These are phyloP conservation scores for Metridium senile DNA, from an alignment of 92 coral and sea anemone species.

Conservation along the genomic window DNA sequence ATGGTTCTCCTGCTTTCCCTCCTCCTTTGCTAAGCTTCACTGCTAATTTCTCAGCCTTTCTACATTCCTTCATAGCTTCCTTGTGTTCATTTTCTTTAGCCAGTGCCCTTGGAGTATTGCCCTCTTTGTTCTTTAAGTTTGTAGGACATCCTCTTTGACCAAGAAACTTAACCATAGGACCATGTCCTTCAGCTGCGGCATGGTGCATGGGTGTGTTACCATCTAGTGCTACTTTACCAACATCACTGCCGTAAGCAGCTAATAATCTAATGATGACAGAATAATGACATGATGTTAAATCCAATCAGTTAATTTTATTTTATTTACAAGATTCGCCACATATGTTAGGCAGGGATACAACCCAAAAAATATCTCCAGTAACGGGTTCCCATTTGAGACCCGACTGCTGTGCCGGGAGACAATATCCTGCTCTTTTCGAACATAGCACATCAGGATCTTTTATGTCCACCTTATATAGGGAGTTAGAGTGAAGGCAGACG, in stretches of 20 bases:
- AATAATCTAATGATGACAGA: slow-evolving; percentile 83
- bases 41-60: slow-evolving; percentile 90
- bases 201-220: slow-evolving; percentile 89
- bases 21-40: slow-evolving; percentile 91
- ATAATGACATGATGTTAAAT: background rate
- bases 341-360: no score
- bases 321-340: no score
- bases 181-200: slow-evolving; percentile 90
- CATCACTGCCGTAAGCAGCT: slow-evolving; percentile 96
- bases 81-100: slow-evolving; percentile 99
- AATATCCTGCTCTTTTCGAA: no score
- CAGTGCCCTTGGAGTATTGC: slow-evolving; percentile 84
- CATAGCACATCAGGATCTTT: no score
- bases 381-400: no score
- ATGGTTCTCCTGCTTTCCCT: slow-evolving; percentile 83
- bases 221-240: slow-evolving; percentile 83
- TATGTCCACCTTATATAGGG: no score
- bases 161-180: slow-evolving; percentile 86
- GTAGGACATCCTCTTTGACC: slow-evolving; percentile 98
- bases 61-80: slow-evolving; percentile 94
- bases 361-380: no score
- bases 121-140: slow-evolving; percentile 84
- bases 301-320: no score
- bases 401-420: no score
- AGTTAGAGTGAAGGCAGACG: no score